Conservation (phyloP, 2,888 invertebrate genomes). For the Harmothoe impar region DNA sequence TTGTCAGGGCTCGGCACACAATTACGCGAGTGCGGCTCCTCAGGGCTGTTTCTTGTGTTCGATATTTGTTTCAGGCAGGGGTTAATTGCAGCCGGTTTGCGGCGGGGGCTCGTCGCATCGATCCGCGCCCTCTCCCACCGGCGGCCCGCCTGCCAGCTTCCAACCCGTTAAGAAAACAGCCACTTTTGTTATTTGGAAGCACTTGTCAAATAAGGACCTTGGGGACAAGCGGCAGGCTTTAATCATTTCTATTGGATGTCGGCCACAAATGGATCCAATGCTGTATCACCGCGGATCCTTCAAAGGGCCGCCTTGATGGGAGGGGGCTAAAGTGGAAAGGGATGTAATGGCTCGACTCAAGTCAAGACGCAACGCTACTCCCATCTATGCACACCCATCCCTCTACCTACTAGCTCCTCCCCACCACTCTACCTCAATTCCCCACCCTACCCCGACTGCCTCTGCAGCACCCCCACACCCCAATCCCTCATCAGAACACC, state of each 20-base stretch:
- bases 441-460: neutral
- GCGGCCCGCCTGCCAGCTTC: conserved; percentile 36
- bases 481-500: neutral
- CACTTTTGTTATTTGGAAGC: conserved; percentile 58
- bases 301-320: neutral
- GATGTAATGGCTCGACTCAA: conserved; percentile 51
- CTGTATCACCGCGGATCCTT: conserved; percentile 39
- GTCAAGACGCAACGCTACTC: neutral
- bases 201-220: conserved; percentile 50
- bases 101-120: neutral
- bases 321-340: conserved; percentile 49
- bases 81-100: conserved; percentile 47
- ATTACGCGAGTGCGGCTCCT: conserved; percentile 34
- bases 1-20: conserved; percentile 32
- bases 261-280: conserved; percentile 36
- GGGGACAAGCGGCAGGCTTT: conserved; percentile 53
- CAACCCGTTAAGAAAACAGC: conserved; percentile 47
- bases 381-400: neutral
- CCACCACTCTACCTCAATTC: neutral
- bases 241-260: conserved; percentile 57
- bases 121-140: conserved; percentile 1
- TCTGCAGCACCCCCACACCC: neutral
- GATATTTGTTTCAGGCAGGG: conserved; percentile 25
- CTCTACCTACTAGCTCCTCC: neutral
- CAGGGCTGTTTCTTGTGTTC: conserved; percentile 37